Evolutionary conservation across 2,113 vertebrate genomes (phyloP), one percentile per base, ranked within the genome.

Genomic region (Oncorhynchus masou): DNA sequence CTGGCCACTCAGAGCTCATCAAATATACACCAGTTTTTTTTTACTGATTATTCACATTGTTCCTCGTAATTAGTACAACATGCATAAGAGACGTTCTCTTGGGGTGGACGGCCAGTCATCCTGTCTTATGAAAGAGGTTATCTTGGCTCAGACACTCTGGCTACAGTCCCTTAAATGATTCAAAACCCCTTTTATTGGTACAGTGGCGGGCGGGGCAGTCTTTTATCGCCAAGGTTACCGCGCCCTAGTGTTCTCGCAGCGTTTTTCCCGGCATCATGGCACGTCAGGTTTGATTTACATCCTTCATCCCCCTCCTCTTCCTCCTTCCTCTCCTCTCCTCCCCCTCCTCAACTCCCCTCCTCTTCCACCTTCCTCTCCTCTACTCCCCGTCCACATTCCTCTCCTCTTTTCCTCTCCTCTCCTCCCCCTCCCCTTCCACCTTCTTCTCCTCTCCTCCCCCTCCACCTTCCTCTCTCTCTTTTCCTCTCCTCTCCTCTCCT

Each of bases 361-460:
- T 3, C 20, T 19, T 20, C 57, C 57, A 8, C 9, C 12, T 8
- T 15, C 49, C 11, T 2, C 49, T 4, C 13, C 11, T 9, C 49
- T 4, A 2, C 49, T 2, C 49, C 0, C 48, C 2, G 0, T 3
- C 48, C 0, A n/a, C n/a, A n/a, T 1, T 2, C 11, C 1, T 13
- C 48, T 1, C 48, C 0, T n/a, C n/a, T n/a, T n/a, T n/a, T n/a
- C 49, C 2, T 4, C 49, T 4, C 12, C 12, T 4, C 13, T 15
- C 1, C 31, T 6, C 31, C 31, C 4, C 49, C 49, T 1, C 0
- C 49, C 4, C 49, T 13, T n/a, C n/a, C n/a, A n/a, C 48, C 48
- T 15, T 12, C 1, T 0, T 0, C 9, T 9, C 2, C 9, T 15
- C 49, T 9, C 0, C 49, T 15, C 48, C 48, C 8, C 48, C 48